A percentile compares a stretch with the other conserved stretches of the same genome.
These are phyloP conservation scores for Pissodes strobi DNA, from an alignment of 1,140 invertebrate genomes.

Conservation along the genomic window DNA sequence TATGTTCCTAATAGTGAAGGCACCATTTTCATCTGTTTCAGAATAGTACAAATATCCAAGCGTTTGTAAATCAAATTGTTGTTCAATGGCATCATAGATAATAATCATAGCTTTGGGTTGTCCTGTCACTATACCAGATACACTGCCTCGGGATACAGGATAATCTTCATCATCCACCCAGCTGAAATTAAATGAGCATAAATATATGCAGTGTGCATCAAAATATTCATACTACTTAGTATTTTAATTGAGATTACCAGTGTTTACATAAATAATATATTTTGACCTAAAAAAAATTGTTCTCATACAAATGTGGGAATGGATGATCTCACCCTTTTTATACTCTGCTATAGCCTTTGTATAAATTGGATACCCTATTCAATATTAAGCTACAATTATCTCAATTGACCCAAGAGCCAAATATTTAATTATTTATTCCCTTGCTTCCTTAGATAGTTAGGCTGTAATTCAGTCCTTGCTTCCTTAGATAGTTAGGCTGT, in stretches of 20 bases:
- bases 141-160: background rate
- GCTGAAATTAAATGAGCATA: background rate
- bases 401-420: too few species aligned
- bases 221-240: too few species aligned
- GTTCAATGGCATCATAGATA: constrained; percentile 3
- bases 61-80: constrained; percentile 18
- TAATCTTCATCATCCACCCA: constrained; percentile 22
- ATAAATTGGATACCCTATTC: too few species aligned
- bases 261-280: background rate
- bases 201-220: too few species aligned
- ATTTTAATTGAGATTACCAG: background rate
- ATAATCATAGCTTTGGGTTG: constrained; percentile 20
- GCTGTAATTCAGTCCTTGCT: too few species aligned
- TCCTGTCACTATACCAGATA: constrained; percentile 18
- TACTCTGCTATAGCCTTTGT: too few species aligned
- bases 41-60: constrained; percentile 13
- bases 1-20: constrained; percentile 13
- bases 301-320: too few species aligned
- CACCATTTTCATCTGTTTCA: constrained; percentile 9
- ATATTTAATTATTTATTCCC: too few species aligned
- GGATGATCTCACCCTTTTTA: too few species aligned
- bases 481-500: too few species aligned
- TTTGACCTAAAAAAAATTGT: background rate
- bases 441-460: too few species aligned
- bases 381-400: too few species aligned